Evolutionary conservation across 2,113 vertebrate species (phyloP).

Genomic region (Crotalus helleri): DNA sequence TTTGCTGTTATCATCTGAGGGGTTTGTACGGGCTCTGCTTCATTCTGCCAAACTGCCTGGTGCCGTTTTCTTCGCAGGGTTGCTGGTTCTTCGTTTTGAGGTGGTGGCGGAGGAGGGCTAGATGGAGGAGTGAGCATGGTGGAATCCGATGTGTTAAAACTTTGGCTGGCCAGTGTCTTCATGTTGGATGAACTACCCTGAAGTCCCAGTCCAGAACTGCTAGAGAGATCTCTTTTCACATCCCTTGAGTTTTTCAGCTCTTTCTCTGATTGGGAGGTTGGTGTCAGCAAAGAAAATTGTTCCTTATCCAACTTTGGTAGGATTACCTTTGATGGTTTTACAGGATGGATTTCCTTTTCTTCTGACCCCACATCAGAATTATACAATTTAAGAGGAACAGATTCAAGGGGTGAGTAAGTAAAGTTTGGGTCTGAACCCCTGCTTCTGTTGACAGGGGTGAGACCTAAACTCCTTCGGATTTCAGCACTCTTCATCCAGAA

Average conservation of each 20-base stretch:
- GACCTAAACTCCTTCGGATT: slow-evolving; percentile 89
- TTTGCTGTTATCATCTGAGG: slow-evolving; percentile 21
- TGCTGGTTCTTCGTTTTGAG: slow-evolving; percentile 86
- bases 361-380: slow-evolving; percentile 60
- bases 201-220: slow-evolving; percentile 88
- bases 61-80: slow-evolving; percentile 74
- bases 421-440: slow-evolving; percentile 70
- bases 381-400: slow-evolving; percentile 66
- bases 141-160: slow-evolving; percentile 88
- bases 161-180: slow-evolving; percentile 81
- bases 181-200: slow-evolving; percentile 85
- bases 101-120: slow-evolving; percentile 90
- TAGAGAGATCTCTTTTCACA: slow-evolving; percentile 80
- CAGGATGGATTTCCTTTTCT: slow-evolving; percentile 68
- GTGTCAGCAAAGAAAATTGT: slow-evolving; percentile 69
- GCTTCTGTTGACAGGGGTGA: slow-evolving; percentile 82
- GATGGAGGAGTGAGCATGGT: slow-evolving; percentile 95
- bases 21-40: slow-evolving; percentile 47
- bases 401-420: slow-evolving; percentile 53
- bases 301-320: slow-evolving; percentile 76
- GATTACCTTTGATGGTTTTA: slow-evolving; percentile 75
- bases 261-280: slow-evolving; percentile 72
- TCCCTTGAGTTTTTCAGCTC: slow-evolving; percentile 71
- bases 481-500: slow-evolving; percentile 97
- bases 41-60: slow-evolving; percentile 74